phyloP scores from a whole-genome alignment of 2,113 vertebrate genomes.

The Origma solitaria region DNA sequence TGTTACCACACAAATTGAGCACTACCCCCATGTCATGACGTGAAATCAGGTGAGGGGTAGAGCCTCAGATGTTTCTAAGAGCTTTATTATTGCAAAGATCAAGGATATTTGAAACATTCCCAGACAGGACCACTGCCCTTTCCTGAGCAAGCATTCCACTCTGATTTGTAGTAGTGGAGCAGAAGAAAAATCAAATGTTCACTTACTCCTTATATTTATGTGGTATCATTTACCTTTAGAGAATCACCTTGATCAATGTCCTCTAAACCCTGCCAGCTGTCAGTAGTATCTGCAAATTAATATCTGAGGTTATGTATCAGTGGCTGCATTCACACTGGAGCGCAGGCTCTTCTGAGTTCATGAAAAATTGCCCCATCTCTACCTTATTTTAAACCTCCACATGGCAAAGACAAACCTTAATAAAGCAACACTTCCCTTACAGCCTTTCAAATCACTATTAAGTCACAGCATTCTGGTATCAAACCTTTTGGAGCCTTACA shows the following conservation, averaged over 20 bases:
- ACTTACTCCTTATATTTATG: not conserved
- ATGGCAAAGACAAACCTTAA: not conserved
- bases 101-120: not conserved
- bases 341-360: not conserved
- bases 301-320: fast-evolving
- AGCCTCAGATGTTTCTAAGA: not conserved
- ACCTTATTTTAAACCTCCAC: not conserved
- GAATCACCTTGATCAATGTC: not conserved
- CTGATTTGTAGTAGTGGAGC: not conserved
- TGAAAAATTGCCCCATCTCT: not conserved
- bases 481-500: not conserved
- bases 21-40: not conserved
- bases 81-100: not conserved
- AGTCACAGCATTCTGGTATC: not conserved
- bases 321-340: not conserved
- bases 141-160: not conserved
- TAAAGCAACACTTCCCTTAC: not conserved
- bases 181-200: not conserved
- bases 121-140: not conserved
- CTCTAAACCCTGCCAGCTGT: not conserved
- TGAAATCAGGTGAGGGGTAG: not conserved
- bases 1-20: not conserved
- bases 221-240: not conserved
- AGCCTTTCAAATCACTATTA: not conserved
- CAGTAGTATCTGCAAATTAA: not conserved